Base-by-base conservation (phyloP, 1,140 invertebrate species). In the Hypsibius dujardini region DNA sequence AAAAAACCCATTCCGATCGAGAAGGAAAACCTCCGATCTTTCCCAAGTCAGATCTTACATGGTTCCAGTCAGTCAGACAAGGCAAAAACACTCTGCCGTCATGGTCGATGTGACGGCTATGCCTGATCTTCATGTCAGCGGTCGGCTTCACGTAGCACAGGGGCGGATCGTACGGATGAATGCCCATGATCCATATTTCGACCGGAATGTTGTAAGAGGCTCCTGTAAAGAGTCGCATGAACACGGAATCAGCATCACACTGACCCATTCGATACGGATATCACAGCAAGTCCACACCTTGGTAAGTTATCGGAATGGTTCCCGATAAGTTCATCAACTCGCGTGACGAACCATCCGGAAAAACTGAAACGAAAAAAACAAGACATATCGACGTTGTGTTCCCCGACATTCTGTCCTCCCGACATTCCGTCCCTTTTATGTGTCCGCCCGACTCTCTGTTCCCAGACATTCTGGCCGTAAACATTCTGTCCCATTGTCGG, bases 101-200 rank as follows among this genome's bases (percentile, higher is more conserved):
- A 74, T 88, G 86, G 80, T 98, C 94, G 3, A 98, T 93, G 82
- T 88, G 91, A 78, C 88, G 87, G n/a, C 92, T 95, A 28, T 80
- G 86, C 83, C 94, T 95, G 72, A 98, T 94, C 71, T 86, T 85
- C 95, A 99, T 99, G 73, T 90, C 90, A 70, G 85, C 73, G 2
- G 95, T 99, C 56, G 95, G 95, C 80, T 87, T 90, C 0, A 99
- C 95, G 80, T 89, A 98, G 77, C 93, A 95, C 79, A 97, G 89
- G n/a, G 96, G 96, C 40, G 93, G 90, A 81, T 94, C 90, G 77
- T 90, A 86, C 1, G 96, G 96, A 84, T 98, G 91, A 46, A 91
- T 95, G 77, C 98, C 92, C 85, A 95, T 87, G 46, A 98, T 77
- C 90, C 92, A 98, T 76, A 98, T 88, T 78, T 88, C 88, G 46